Evolutionary conservation across 2,113 vertebrate species (phyloP).

Genomic region (Colistium nudipinnis): DNA sequence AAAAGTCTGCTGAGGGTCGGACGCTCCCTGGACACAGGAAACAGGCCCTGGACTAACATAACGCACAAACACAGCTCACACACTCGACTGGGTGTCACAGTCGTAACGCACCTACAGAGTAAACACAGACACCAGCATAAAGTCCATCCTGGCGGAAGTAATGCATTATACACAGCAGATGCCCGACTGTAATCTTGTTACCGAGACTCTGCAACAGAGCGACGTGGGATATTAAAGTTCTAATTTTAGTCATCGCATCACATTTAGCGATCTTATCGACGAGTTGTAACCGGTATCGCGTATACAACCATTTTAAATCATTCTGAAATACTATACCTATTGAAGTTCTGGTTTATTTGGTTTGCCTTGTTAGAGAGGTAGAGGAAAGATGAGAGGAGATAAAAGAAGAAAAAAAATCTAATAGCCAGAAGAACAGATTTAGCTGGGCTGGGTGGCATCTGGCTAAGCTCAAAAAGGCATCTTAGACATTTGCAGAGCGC

Average conservation of each 20-base stretch:
- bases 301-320: slow-evolving; percentile 17
- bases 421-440: slow-evolving; percentile 16
- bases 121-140: neutral
- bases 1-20: slow-evolving; percentile 53
- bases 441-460: slow-evolving; percentile 10
- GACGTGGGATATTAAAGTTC: slow-evolving; percentile 24
- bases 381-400: slow-evolving; percentile 20
- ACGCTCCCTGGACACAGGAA: too few relatives aligned
- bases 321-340: slow-evolving; percentile 32
- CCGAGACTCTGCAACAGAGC: slow-evolving; percentile 19
- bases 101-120: slow-evolving; percentile 13
- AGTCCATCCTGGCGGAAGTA: slow-evolving; percentile 10
- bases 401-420: neutral
- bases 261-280: slow-evolving; percentile 44
- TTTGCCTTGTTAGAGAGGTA: neutral
- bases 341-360: slow-evolving; percentile 4
- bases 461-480: slow-evolving; percentile 18
- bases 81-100: slow-evolving; percentile 34
- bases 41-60: too few relatives aligned
- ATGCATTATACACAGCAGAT: slow-evolving; percentile 18
- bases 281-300: slow-evolving; percentile 24
- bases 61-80: too few relatives aligned
- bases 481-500: neutral
- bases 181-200: slow-evolving; percentile 26
- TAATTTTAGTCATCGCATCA: slow-evolving; percentile 31